Evolutionary conservation across 2,797 vertebrate species (phyloP), one percentile per base, ranked within the genome.

Genomic region (Allobates femoralis): DNA sequence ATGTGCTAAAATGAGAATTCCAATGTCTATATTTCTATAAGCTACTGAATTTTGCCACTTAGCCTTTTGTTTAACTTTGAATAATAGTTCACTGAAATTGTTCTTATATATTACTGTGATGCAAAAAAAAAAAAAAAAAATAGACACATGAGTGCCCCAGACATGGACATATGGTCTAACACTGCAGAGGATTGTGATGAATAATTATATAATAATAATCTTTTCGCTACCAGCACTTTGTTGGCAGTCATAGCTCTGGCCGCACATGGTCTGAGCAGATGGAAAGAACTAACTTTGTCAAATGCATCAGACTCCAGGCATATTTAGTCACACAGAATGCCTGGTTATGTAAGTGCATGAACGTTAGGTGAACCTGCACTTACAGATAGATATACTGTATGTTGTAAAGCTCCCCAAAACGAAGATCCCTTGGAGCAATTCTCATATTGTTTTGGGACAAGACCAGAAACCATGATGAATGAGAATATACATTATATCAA

Each of bases 221-320:
- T 3, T 34, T 30, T 77, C 21, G 75, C 51, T 34, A 60, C 32
- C 19, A 79, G 71, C 41, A 15, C 41, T 26, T 14, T 26, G 23
- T 41, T 79, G 56, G 77, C 55, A 79, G 55, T 60, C 55, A 79
- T 79, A 14, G 19, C 53, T 79, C 28, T 56, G 55, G 30, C 21
- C 6, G 15, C 12, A 41, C 32, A 79, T 60, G 34, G 77, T n/a
- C 0, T 0, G 14, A n/a, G 55, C 77, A 79, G 32, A 37, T 79
- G 55, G 56, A 74, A 50, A 74, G 71, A 5, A 60, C 34, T 37
- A 60, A 60, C 50, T 60, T 21, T 32, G 26, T 79, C 21, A 41
- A 41, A 50, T 26, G 71, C 41, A 50, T 50, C 41, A 37, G 34
- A 71, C 67, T n/a, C 34, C 34, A 46, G 71, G 71, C 71, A 50